A percentile compares a stretch with the other conserved stretches of the same genome.
phyloP scores from a whole-genome alignment of 2,888 invertebrate genomes.

The Sesamia inferens region DNA sequence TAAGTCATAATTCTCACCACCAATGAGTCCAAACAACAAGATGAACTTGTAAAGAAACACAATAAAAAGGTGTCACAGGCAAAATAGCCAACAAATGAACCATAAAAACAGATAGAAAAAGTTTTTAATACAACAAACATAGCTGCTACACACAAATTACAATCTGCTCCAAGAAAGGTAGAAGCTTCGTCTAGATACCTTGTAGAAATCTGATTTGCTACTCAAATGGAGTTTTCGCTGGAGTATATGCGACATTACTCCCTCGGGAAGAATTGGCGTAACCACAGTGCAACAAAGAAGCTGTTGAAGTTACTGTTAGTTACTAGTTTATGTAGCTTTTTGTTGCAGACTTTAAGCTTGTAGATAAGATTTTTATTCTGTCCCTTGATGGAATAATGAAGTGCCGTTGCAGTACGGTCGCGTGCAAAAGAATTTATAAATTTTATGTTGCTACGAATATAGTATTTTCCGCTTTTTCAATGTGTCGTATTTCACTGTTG shows the following conservation, averaged over 20 bases:
- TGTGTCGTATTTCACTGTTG: too few species aligned
- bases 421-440: too few species aligned
- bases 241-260: conserved; percentile 19
- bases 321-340: conserved; percentile 1
- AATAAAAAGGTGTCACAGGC: conserved; percentile 3
- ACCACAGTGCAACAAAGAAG: conserved; percentile 35
- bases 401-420: not conserved
- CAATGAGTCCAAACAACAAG: not conserved
- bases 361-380: not conserved
- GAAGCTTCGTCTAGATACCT: conserved; percentile 10
- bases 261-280: conserved; percentile 17
- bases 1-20: too few species aligned
- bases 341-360: not conserved
- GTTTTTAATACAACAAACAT: conserved; percentile 33
- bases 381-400: not conserved
- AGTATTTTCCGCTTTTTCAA: too few species aligned
- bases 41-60: not conserved
- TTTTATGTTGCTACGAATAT: too few species aligned
- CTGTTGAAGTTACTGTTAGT: not conserved
- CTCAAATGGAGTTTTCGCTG: conserved; percentile 31
- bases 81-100: not conserved
- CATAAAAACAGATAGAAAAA: conserved; percentile 10
- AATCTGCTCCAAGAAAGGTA: conserved; percentile 17
- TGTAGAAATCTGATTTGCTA: conserved; percentile 42
- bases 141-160: conserved; percentile 8